A percentile compares a stretch with the other conserved stretches of the same genome.
Conservation (phyloP, 2,113 vertebrate species). For the Cavia porcellus region DNA sequence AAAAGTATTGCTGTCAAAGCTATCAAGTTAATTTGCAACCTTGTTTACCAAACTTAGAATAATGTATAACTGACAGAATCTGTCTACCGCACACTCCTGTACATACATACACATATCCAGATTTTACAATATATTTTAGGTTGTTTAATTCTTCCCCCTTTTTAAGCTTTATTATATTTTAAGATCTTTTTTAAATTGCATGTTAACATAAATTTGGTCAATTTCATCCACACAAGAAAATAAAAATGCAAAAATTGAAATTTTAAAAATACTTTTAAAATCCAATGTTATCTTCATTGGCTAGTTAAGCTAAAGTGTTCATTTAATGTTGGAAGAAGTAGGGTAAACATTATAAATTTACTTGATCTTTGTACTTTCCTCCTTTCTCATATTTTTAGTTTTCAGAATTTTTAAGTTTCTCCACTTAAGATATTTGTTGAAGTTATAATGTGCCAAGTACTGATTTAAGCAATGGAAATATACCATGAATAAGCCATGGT, state of each 20-base stretch:
- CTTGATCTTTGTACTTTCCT: not conserved
- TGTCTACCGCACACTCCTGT: not conserved
- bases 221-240: not conserved
- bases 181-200: not conserved
- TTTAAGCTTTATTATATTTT: slow-evolving; percentile 22
- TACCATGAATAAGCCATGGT: not conserved
- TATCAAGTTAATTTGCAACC: slow-evolving; percentile 28
- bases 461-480: not conserved
- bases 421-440: not conserved
- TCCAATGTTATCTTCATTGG: not conserved
- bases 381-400: not conserved
- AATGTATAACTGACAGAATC: not conserved
- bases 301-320: not conserved
- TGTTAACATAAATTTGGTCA: not conserved
- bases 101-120: not conserved
- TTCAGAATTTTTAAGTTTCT: slow-evolving; percentile 29
- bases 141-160: not conserved
- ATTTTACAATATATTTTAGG: not conserved
- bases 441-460: not conserved
- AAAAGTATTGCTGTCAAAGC: not conserved
- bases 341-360: not conserved
- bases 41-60: not conserved
- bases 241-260: not conserved
- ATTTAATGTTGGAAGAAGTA: not conserved
- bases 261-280: slow-evolving; percentile 38